These are phyloP conservation scores for Paratrypauchen microcephalus DNA, from an alignment of 2,797 vertebrate species.

Conservation along the genomic window DNA sequence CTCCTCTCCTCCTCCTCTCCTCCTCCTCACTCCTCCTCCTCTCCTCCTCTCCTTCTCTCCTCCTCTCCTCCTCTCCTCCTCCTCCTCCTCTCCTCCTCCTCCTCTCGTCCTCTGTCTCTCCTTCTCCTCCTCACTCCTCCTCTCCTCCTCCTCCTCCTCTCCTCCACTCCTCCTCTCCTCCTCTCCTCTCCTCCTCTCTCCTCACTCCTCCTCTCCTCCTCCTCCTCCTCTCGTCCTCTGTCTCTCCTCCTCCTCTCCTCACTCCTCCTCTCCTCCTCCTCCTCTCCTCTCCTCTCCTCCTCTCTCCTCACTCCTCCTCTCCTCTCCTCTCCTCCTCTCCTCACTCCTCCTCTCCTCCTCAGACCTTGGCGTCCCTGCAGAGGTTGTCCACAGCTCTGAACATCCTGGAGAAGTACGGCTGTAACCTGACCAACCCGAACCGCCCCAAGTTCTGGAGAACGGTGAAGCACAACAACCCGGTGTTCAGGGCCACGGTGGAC, in stretches of 20 bases:
- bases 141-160: not conserved
- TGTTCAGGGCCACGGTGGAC: conserved; percentile 89
- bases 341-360: not conserved
- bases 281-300: no score
- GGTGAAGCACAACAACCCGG: conserved; percentile 91
- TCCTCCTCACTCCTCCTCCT: not conserved
- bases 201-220: not conserved
- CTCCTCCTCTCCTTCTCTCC: not conserved
- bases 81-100: not conserved
- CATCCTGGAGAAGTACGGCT: conserved; percentile 91
- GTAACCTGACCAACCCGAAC: conserved; percentile 84
- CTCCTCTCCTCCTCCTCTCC: not conserved
- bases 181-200: not conserved
- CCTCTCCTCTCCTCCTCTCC: not conserved
- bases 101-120: not conserved
- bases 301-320: not conserved
- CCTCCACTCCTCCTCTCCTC: not conserved
- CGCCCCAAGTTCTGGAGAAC: conserved; percentile 89
- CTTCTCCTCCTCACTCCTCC: no score
- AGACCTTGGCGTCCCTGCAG: conserved; percentile 74
- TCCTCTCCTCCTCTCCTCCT: not conserved
- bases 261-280: no score
- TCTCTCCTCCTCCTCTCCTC: no score
- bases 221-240: not conserved
- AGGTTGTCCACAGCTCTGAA: conserved; percentile 85